These are phyloP conservation scores for Lagria hirta DNA, from an alignment of 2,888 invertebrate species.

Conservation along the genomic window DNA sequence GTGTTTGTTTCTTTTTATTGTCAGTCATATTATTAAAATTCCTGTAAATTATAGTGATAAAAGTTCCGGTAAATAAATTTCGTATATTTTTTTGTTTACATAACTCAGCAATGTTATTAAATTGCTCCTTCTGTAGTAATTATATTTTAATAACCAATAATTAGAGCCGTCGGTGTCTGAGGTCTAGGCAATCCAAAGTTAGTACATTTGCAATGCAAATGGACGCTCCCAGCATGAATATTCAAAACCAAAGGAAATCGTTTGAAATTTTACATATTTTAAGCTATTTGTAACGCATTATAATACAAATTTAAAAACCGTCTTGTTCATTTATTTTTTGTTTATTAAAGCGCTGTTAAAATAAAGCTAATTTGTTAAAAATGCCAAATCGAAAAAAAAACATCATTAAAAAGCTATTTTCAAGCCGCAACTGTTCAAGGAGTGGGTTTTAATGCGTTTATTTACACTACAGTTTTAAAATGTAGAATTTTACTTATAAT, in stretches of 20 bases:
- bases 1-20: too few relatives aligned
- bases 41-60: too few relatives aligned
- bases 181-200: conserved; percentile 38
- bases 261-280: conserved; percentile 47
- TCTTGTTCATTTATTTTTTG: conserved; percentile 16
- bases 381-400: conserved; percentile 9
- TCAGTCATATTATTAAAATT: too few relatives aligned
- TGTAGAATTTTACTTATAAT: too few relatives aligned
- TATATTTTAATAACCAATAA: conserved; percentile 49
- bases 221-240: conserved; percentile 39
- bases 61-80: too few relatives aligned
- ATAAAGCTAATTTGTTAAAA: conserved; percentile 17
- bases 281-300: conserved; percentile 28
- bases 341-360: conserved; percentile 18
- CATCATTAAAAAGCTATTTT: conserved; percentile 4
- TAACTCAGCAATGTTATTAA: conserved; percentile 12
- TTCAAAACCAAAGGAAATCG: conserved; percentile 43
- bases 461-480: too few relatives aligned
- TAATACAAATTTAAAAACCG: conserved; percentile 23
- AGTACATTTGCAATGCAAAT: conserved; percentile 46
- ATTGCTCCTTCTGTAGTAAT: conserved; percentile 34
- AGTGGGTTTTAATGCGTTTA: too few relatives aligned
- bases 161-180: conserved; percentile 39
- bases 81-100: too few relatives aligned
- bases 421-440: too few relatives aligned